Conservation (phyloP, 1,140 invertebrate species). For the Trypoxylus dichotomus region DNA sequence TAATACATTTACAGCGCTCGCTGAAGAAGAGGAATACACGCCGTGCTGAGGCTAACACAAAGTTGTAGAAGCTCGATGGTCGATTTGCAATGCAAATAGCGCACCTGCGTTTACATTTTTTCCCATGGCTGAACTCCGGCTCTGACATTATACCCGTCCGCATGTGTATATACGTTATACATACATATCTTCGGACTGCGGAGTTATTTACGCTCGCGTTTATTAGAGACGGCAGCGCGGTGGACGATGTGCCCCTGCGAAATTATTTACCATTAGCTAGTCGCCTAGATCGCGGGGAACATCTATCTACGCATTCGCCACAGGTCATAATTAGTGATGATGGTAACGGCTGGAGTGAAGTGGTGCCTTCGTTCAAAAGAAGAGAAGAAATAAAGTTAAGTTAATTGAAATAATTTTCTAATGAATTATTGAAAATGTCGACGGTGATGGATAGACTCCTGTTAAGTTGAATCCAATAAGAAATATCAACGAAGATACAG, state of each 20-base stretch:
- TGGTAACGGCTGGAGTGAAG: not conserved
- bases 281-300: not conserved
- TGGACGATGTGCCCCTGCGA: not conserved
- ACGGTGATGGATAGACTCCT: not conserved
- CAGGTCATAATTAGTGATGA: conserved; percentile 15
- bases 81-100: conserved; percentile 47
- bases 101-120: conserved; percentile 47
- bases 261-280: conserved; percentile 21
- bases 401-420: conserved; percentile 4
- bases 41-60: not conserved
- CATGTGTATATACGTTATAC: not conserved
- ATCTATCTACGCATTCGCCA: not conserved
- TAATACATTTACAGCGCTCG: not conserved
- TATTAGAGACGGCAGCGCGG: conserved; percentile 36
- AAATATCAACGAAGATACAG: not conserved
- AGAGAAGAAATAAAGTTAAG: not conserved
- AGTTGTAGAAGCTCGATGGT: conserved; percentile 8
- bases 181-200: conserved; percentile 26
- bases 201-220: conserved; percentile 47
- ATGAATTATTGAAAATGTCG: conserved; percentile 1
- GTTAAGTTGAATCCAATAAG: not conserved
- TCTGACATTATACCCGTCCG: conserved; percentile 35
- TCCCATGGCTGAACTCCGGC: conserved; percentile 37
- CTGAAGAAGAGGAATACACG: not conserved
- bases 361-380: not conserved